Percentiles rank a stretch among this genome's conserved stretches.
phyloP scores from a whole-genome alignment of 2,888 invertebrate species.

The Cerastis leucographa region DNA sequence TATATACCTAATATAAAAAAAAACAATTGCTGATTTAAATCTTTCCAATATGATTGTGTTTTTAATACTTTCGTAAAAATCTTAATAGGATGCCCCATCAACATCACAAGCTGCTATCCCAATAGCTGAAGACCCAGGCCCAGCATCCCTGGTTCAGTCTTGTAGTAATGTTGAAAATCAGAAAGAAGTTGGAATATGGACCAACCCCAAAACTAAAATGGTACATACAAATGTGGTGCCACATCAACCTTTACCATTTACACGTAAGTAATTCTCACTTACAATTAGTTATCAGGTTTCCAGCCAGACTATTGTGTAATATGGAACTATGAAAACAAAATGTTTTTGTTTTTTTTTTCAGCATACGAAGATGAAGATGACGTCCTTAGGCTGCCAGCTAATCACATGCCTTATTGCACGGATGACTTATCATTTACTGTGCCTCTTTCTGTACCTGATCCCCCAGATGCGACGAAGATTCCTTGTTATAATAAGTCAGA shows the following conservation, averaged over 20 bases:
- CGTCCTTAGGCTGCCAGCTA: conserved; percentile 82
- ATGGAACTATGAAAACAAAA: not conserved
- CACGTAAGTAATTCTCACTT: conserved; percentile 78
- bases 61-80: conserved; percentile 4
- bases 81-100: conserved; percentile 85
- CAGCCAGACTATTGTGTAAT: not conserved
- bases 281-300: not conserved
- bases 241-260: conserved; percentile 86
- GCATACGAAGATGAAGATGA: conserved; percentile 92
- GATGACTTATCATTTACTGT: conserved; percentile 90
- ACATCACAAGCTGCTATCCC: conserved; percentile 82
- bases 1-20: too few species aligned
- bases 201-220: conserved; percentile 89
- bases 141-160: conserved; percentile 86
- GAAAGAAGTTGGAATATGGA: conserved; percentile 89
- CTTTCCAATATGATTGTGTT: not conserved
- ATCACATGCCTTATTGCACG: conserved; percentile 87
- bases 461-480: conserved; percentile 90
- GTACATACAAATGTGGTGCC: conserved; percentile 86
- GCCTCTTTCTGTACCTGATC: conserved; percentile 91
- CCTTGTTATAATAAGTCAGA: conserved; percentile 93
- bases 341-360: conserved; percentile 69
- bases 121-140: conserved; percentile 82
- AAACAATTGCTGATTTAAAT: not conserved
- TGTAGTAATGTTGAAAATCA: conserved; percentile 87